Conservation (phyloP, 2,888 invertebrate genomes). For the Tortrix viridana region DNA sequence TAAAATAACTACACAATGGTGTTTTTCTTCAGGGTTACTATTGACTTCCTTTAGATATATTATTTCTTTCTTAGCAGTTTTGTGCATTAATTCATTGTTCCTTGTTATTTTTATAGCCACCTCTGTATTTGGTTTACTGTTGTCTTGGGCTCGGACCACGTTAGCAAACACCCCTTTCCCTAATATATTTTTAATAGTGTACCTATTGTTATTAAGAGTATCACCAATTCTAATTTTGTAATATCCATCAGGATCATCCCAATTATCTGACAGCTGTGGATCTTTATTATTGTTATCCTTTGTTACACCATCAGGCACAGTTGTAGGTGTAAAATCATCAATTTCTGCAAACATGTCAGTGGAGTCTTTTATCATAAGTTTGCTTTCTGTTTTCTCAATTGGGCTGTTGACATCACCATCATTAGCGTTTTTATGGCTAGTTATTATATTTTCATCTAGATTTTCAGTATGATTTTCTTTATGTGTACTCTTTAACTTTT, state of each 20-base stretch:
- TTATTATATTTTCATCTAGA: slow-evolving; percentile 35
- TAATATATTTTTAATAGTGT: slow-evolving; percentile 96
- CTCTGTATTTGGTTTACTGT: slow-evolving; percentile 91
- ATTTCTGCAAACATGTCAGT: slow-evolving; percentile 97
- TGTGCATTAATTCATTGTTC: slow-evolving; percentile 99
- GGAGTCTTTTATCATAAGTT: slow-evolving; percentile 73
- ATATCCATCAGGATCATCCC: slow-evolving; percentile 99
- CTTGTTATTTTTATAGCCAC: slow-evolving; percentile 99
- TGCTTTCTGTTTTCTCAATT: slow-evolving; percentile 54
- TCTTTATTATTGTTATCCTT: slow-evolving; percentile 84
- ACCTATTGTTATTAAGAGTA: slow-evolving; percentile 90
- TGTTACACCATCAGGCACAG: slow-evolving; percentile 50
- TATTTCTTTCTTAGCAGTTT: slow-evolving; percentile 97
- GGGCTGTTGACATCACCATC: slow-evolving; percentile 46
- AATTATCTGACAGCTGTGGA: slow-evolving; percentile 97
- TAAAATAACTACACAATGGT: slow-evolving; percentile 94
- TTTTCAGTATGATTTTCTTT: slow-evolving; percentile 43
- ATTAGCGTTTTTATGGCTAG: slow-evolving; percentile 33
- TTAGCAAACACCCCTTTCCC: slow-evolving; percentile 99
- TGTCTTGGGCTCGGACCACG: slow-evolving; percentile 96
- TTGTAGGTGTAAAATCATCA: slow-evolving; percentile 91
- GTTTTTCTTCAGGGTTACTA: slow-evolving; percentile 97
- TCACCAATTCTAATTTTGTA: slow-evolving; percentile 97
- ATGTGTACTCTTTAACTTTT: slow-evolving; percentile 63
- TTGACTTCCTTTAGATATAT: slow-evolving; percentile 96